A percentile compares a stretch with the other conserved stretches of the same genome.
These are phyloP conservation scores for Zoanthus solanderi DNA, from an alignment of 92 coral and sea anemone genomes.

Conservation along the genomic window DNA sequence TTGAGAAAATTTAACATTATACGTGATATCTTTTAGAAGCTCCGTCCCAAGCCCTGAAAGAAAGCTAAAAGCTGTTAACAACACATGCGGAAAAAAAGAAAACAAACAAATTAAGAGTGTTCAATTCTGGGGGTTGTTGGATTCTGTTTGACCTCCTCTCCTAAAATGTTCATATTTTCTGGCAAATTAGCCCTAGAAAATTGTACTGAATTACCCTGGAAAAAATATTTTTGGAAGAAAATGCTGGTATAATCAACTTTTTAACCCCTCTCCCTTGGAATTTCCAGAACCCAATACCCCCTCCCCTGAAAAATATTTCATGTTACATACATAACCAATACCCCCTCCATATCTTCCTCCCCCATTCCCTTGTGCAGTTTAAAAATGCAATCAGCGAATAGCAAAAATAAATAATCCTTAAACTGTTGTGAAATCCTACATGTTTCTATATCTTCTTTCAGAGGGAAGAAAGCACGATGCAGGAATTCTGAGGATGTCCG, in stretches of 20 bases:
- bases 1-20: not conserved
- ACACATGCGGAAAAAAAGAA: slow-evolving; percentile 15
- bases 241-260: not conserved
- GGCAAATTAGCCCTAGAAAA: slow-evolving; percentile 14
- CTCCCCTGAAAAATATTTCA: slow-evolving; percentile 13
- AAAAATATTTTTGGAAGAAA: not conserved
- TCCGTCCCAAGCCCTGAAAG: not conserved
- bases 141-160: slow-evolving; percentile 26
- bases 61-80: slow-evolving; percentile 15
- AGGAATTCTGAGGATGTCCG: slow-evolving; percentile 53
- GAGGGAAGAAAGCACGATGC: slow-evolving; percentile 64
- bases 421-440: slow-evolving; percentile 14
- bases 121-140: slow-evolving; percentile 2
- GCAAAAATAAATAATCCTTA: slow-evolving; percentile 14
- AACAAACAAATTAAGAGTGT: slow-evolving; percentile 16
- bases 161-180: slow-evolving; percentile 8
- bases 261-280: not conserved
- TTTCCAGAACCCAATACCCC: not conserved
- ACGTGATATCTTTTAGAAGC: slow-evolving; percentile 8
- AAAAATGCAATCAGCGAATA: slow-evolving; percentile 14
- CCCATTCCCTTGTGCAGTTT: slow-evolving; percentile 22
- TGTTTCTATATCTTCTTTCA: slow-evolving; percentile 29
- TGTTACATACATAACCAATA: slow-evolving; percentile 14
- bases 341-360: slow-evolving; percentile 24
- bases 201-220: slow-evolving; percentile 18